Conservation (phyloP, 1,140 invertebrate species). For the Papilio xuthus region DNA sequence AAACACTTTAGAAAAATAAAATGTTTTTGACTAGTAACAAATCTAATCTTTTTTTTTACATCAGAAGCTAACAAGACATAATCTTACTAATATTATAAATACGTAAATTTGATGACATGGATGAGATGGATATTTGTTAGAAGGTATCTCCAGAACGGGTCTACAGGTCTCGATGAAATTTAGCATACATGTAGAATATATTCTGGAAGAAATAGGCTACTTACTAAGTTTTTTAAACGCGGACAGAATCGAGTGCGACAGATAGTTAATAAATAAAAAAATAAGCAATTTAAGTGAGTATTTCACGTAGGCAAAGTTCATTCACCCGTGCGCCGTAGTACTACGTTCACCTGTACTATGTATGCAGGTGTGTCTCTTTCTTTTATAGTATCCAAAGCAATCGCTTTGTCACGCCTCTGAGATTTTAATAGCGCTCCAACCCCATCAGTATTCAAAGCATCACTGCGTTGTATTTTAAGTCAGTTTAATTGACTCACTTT, state of each 20-base stretch:
- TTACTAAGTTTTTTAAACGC: too few relatives aligned
- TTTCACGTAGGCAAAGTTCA: neutral
- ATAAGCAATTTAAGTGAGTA: neutral
- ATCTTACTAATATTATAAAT: too few relatives aligned
- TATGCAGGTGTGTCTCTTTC: conserved; percentile 24
- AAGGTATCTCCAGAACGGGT: too few relatives aligned
- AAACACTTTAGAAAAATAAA: neutral
- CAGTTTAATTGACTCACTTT: conserved; percentile 31
- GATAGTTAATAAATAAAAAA: neutral
- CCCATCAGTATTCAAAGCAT: conserved; percentile 34
- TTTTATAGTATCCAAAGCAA: conserved; percentile 33
- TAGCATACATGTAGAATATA: too few relatives aligned
- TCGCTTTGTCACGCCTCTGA: conserved; percentile 29
- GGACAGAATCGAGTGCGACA: too few relatives aligned
- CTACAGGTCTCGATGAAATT: too few relatives aligned
- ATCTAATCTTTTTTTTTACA: too few relatives aligned
- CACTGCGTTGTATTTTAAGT: conserved; percentile 27
- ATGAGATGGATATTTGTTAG: too few relatives aligned
- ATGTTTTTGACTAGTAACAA: neutral
- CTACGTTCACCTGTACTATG: conserved; percentile 12
- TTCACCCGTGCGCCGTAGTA: neutral
- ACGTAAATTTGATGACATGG: too few relatives aligned
- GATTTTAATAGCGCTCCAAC: conserved; percentile 32
- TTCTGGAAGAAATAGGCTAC: too few relatives aligned
- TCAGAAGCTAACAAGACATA: too few relatives aligned